A percentile compares a stretch with the other conserved stretches of the same genome.
Conservation (phyloP, 2,888 invertebrate species). For the Pomacea canaliculata region DNA sequence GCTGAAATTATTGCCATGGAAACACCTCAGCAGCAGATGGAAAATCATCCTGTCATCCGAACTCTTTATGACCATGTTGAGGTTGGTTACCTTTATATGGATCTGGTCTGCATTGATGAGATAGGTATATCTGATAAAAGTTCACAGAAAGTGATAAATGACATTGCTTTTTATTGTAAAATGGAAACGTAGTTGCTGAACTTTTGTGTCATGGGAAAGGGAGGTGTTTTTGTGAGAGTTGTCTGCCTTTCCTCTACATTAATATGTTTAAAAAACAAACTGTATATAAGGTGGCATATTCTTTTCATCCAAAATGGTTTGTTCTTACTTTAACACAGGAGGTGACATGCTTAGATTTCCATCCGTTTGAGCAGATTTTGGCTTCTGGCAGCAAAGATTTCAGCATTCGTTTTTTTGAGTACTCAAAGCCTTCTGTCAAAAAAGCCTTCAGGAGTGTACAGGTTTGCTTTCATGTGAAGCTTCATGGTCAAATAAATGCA, state of each 20-base stretch:
- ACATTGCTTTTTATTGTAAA: not conserved
- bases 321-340: constrained; percentile 73
- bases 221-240: no score
- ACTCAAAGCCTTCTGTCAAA: constrained; percentile 97
- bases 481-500: not conserved
- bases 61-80: constrained; percentile 97
- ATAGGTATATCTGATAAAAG: no score
- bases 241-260: no score
- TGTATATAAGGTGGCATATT: no score
- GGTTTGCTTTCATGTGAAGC: constrained; percentile 70
- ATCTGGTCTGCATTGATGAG: not conserved
- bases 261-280: no score
- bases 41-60: constrained; percentile 97
- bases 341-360: constrained; percentile 96
- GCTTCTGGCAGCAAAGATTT: constrained; percentile 95
- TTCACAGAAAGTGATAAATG: no score
- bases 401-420: constrained; percentile 96
- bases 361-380: constrained; percentile 86
- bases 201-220: no score
- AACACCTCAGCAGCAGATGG: constrained; percentile 75
- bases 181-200: not conserved
- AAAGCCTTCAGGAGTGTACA: constrained; percentile 96
- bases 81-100: constrained; percentile 54
- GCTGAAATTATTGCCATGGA: constrained; percentile 69
- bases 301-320: no score